A percentile compares a stretch with the other conserved stretches of the same genome.
Evolutionary conservation across 2,797 vertebrate species (phyloP).

Genomic region (Odontamblyopus rebecca): DNA sequence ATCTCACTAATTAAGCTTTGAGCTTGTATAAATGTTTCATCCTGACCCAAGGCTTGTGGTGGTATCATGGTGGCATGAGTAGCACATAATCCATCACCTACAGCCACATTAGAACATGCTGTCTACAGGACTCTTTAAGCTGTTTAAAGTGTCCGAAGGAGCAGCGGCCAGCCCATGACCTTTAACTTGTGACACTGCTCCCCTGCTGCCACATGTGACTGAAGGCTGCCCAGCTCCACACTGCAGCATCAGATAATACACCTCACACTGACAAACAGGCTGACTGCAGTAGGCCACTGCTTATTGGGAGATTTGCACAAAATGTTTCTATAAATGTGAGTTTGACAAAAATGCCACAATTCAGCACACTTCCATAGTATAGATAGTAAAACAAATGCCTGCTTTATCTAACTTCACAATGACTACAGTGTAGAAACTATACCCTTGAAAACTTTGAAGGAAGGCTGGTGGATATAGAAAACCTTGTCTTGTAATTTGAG

Average conservation of each 20-base stretch:
- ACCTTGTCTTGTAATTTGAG: conserved; percentile 62
- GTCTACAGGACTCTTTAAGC: conserved; percentile 44
- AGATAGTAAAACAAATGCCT: background rate
- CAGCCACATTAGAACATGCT: conserved; percentile 24
- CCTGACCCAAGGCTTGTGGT: conserved; percentile 25
- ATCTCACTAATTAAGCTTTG: conserved; percentile 22
- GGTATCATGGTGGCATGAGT: conserved; percentile 16
- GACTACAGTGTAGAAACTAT: conserved; percentile 8
- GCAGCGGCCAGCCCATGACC: conserved; percentile 58
- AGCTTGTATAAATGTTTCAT: conserved; percentile 26
- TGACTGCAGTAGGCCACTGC: background rate
- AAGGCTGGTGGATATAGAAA: conserved; percentile 59
- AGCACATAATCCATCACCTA: conserved; percentile 33
- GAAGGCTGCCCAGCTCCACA: conserved; percentile 47
- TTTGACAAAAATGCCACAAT: conserved; percentile 23
- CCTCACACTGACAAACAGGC: background rate
- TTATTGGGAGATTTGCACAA: background rate
- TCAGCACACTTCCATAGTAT: background rate
- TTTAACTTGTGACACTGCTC: conserved; percentile 71
- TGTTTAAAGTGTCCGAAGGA: conserved; percentile 35
- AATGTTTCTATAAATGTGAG: background rate
- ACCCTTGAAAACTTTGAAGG: conserved; percentile 52
- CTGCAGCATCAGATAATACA: conserved; percentile 5
- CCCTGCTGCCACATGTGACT: conserved; percentile 62
- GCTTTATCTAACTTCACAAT: background rate